Percentiles rank a stretch among this genome's conserved stretches.
Conservation (phyloP, 37 sponge, comb jelly and placozoan species). For the Haliclona indistincta region DNA sequence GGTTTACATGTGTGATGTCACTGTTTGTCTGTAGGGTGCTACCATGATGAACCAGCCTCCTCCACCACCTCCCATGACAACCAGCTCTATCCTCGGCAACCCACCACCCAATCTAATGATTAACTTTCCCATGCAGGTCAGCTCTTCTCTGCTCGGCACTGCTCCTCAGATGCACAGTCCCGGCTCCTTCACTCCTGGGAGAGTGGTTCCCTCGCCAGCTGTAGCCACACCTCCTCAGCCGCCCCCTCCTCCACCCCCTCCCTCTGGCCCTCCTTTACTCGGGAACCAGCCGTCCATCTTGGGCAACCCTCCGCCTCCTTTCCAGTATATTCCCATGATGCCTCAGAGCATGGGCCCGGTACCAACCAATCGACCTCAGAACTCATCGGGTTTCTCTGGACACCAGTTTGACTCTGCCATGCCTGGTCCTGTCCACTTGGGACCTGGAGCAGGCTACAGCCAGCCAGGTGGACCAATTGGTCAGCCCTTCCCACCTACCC, state of each 20-base stretch:
- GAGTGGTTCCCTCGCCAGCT: no score
- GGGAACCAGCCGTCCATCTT: slow-evolving; percentile 62
- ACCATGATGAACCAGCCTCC: background rate
- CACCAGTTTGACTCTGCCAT: no score
- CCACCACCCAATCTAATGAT: slow-evolving; percentile 27
- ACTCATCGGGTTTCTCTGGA: slow-evolving; percentile 83
- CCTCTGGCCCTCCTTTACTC: no score
- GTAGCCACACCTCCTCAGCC: no score
- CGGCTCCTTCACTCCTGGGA: background rate
- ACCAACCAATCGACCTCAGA: slow-evolving; percentile 41
- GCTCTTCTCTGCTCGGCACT: slow-evolving; percentile 32
- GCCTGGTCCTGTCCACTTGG: no score
- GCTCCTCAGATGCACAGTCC: slow-evolving; percentile 28
- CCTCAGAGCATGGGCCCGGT: slow-evolving; percentile 55
- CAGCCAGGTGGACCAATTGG: no score
- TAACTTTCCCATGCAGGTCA: slow-evolving; percentile 9
- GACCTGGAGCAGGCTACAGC: no score
- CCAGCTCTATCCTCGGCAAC: slow-evolving; percentile 60
- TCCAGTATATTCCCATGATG: no score
- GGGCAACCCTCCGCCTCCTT: slow-evolving; percentile 67
- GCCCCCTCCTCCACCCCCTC: no score
- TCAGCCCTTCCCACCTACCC: background rate
- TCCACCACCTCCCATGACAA: background rate
- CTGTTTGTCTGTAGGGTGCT: background rate
- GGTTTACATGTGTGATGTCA: background rate